Evolutionary conservation across 2,113 vertebrate species (phyloP), one percentile per base, ranked within the genome.

Genomic region (Zapus hudsonius): DNA sequence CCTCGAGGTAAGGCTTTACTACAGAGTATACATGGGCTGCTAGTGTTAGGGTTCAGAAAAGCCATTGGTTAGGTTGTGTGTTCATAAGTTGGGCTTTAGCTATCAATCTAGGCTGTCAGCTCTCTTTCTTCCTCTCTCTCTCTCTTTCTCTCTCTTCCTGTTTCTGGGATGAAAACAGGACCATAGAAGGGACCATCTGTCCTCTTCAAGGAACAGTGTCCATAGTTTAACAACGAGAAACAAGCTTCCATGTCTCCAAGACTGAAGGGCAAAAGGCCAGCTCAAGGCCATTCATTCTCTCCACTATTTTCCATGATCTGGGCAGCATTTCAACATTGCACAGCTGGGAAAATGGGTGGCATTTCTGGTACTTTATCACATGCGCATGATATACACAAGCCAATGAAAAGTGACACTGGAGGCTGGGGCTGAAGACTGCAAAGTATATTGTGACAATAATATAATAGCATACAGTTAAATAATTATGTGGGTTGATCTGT

Each of bases 221-320:
- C 7, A 52, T 52, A 52, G 16, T 52, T 15, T 52, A 52, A 52
- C 52, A 52, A 52, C 72, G 96, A 66, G 97, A 94, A 70, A 94
- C 42, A 97, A 90, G 29, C 78, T 87, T 95, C 84, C 82, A n/a
- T 33, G 74, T 61, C 89, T 66, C 96, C 76, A 91, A 94, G 95
- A 93, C 63, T 80, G 63, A 95, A 84, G 80, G 47, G 74, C 80
- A 63, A 92, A 87, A 59, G 84, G 40, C 82, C 23, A 72, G 70
- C 87, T 95, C 64, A 69, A 72, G 93, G 69, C 59, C 44, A 73
- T 69, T 29, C 0, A 0, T 84, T 86, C 52, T 76, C n/a, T 92
- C 70, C 23, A n/a, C n/a, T 63, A 44, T 27, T 66, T 73, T 38
- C 79, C 57, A 69, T 0, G 7, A 25, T 83, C 52, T 70, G 74